phyloP scores from a whole-genome alignment of 2,113 vertebrate genomes.

The Chinchilla lanigera region DNA sequence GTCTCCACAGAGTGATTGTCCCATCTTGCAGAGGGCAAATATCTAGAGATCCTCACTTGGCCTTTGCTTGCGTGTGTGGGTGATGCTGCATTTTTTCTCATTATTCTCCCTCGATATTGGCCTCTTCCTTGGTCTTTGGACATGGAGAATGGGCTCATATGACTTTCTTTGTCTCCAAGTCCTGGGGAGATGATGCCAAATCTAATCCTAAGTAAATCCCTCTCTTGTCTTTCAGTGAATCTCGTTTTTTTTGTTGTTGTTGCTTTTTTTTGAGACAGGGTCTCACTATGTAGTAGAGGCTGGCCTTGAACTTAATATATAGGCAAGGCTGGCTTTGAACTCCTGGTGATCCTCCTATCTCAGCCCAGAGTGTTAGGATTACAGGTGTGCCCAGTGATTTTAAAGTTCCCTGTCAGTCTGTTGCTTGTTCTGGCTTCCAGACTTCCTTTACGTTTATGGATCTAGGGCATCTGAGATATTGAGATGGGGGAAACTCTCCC shows the following conservation, averaged over 20 bases:
- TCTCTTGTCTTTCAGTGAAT: not conserved
- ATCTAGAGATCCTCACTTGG: not conserved
- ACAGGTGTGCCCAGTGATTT: not conserved
- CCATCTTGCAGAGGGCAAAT: rapidly evolving
- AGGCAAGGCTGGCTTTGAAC: not conserved
- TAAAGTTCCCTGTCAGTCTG: not conserved
- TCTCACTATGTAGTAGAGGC: not conserved
- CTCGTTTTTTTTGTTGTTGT: too few relatives aligned
- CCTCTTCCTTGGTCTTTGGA: not conserved
- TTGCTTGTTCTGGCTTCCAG: not conserved
- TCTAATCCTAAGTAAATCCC: not conserved
- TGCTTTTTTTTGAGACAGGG: too few relatives aligned
- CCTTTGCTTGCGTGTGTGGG: not conserved
- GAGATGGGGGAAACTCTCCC: not conserved
- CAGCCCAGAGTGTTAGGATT: not conserved
- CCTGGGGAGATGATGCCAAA: not conserved
- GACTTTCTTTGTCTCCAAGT: not conserved
- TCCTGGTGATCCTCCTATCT: not conserved
- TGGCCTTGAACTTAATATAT: not conserved
- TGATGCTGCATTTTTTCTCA: not conserved
- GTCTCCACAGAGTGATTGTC: not conserved
- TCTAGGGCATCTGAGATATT: not conserved
- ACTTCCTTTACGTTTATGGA: not conserved
- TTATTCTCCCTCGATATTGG: not conserved
- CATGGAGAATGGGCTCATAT: not conserved